Evolutionary conservation across 2,888 invertebrate genomes (phyloP).

Genomic region (Petrolisthes manimaculis): DNA sequence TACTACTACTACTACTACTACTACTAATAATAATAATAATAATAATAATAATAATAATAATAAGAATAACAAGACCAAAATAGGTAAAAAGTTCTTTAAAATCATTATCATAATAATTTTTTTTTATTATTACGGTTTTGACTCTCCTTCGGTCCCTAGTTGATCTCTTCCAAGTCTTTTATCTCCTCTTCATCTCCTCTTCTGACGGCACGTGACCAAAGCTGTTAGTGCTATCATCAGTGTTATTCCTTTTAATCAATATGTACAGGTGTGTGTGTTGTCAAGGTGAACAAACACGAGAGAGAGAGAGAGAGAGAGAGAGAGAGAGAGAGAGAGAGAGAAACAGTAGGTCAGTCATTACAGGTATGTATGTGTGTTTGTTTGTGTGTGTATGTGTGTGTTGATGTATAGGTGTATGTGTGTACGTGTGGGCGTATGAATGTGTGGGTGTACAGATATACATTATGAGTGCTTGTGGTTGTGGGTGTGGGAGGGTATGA

Average conservation of each 20-base stretch:
- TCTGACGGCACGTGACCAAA: not conserved
- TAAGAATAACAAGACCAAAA: not conserved
- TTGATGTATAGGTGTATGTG: not conserved
- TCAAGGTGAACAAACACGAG: not conserved
- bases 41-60: not conserved
- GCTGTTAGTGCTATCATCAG: no score
- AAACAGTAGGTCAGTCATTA: not conserved
- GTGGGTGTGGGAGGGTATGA: not conserved
- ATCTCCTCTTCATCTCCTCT: not conserved
- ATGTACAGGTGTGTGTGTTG: not conserved
- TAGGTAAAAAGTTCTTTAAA: not conserved
- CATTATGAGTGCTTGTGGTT: not conserved
- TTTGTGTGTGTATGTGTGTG: slow-evolving; percentile 22
- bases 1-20: no score
- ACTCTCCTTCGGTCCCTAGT: not conserved
- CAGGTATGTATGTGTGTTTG: slow-evolving; percentile 4
- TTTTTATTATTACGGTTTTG: not conserved
- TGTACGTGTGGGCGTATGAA: slow-evolving; percentile 14
- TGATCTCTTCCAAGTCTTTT: not conserved
- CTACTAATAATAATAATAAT: no score
- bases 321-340: slow-evolving; percentile 19
- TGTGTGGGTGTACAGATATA: slow-evolving; percentile 4
- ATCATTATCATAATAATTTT: not conserved
- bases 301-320: slow-evolving; percentile 19
- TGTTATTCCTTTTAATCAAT: not conserved